Percentiles rank a stretch among this genome's conserved stretches.
These are phyloP conservation scores for Ylistrum balloti DNA, from an alignment of 1,140 invertebrate species.

Conservation along the genomic window DNA sequence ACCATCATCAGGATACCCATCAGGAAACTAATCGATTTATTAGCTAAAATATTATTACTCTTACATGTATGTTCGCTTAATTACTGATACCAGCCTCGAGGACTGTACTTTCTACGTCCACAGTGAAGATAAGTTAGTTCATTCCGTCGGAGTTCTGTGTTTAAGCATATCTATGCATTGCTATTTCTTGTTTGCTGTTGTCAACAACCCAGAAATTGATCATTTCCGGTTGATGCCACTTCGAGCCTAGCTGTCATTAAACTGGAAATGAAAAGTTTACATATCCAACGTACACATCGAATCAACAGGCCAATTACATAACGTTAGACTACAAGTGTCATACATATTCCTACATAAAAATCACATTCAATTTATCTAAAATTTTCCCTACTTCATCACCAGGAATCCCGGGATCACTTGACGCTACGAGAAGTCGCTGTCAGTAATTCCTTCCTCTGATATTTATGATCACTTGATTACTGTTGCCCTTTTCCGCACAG, in stretches of 20 bases:
- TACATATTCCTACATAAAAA: neutral
- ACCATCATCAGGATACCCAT: too few relatives aligned
- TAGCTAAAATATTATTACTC: too few relatives aligned
- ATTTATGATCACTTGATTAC: slow-evolving; percentile 21
- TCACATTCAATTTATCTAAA: neutral
- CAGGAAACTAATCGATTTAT: too few relatives aligned
- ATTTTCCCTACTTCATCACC: neutral
- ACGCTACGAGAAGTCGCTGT: neutral
- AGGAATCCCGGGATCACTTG: neutral
- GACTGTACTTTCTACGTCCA: too few relatives aligned
- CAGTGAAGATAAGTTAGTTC: too few relatives aligned
- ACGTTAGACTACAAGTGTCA: neutral
- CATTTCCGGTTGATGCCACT: too few relatives aligned
- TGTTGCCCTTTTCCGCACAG: slow-evolving; percentile 24
- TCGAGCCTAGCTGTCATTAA: neutral
- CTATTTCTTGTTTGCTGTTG: too few relatives aligned
- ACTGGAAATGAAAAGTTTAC: neutral
- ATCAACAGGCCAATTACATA: neutral
- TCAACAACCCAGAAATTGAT: too few relatives aligned
- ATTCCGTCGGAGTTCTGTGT: too few relatives aligned
- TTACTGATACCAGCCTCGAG: too few relatives aligned
- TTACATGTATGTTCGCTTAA: too few relatives aligned
- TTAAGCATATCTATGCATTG: too few relatives aligned
- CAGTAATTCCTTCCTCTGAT: neutral
- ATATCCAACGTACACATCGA: neutral